Base-by-base conservation (phyloP, 2,888 invertebrate genomes). In the Odontocerum albicorne region DNA sequence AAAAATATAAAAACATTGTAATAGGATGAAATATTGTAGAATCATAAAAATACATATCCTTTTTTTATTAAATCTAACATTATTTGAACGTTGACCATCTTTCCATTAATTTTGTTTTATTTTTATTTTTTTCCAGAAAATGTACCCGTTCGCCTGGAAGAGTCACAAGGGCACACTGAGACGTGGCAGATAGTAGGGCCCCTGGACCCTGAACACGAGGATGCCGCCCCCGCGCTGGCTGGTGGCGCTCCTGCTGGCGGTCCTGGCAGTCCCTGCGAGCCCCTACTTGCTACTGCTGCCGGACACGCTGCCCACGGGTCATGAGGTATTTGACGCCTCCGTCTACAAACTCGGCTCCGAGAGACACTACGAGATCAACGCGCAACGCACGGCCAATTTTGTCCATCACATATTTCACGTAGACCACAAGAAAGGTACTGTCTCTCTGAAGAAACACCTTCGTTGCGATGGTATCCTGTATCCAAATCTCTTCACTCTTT, bases 401-500 rank as follows among this genome's bases (percentile, higher is more conserved):
- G 92, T 92, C 12, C 84, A 86, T 64, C 86, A 87, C 66, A 79
- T 92, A 62, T 80, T 92, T 51, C 76, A 82, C 64, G 90, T 93
- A 54, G 86, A 89, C 70, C 80, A 83, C 51, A 85, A 85, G 65
- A 84, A 82, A 60, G 92, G 92, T 12, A 82, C 85, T 62, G 87
- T 92, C 52, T 82, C 83, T n/a, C 74, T 92, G 31, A 81, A 84
- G 62, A 85, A 86, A 65, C 79, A 80, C 49, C 74, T 92, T 10
- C 81, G 85, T 66, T 92, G 92, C 71, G 87, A 90, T 65, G 91
- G 91, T 59, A 79, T 90, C 22, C 85, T 86, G 62, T 92, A 92
- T 67, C 92, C 92, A 0, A 88, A 88, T 65, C 79, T 92, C 51
- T 92, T 93, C 70, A 92, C 91, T 3, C 83, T 92, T 67, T 90